Evolutionary conservation across 2,888 invertebrate genomes (phyloP), one percentile per base, ranked within the genome.

Genomic region (Acanthoscelides obtectus): DNA sequence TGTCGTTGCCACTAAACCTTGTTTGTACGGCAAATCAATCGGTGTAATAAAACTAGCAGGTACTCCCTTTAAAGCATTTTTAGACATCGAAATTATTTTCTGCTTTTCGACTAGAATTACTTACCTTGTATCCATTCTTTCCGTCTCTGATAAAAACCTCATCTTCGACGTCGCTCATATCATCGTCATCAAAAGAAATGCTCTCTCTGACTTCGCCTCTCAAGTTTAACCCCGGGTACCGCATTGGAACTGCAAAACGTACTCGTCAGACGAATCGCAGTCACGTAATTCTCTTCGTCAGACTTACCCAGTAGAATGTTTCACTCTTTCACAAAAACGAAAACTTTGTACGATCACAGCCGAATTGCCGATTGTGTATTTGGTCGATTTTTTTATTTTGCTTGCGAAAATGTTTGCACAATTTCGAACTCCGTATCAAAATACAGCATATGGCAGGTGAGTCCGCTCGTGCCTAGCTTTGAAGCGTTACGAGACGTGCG

Each of bases 121-220:
- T 12, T 81, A 88, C 88, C 84, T 90, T 91, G 77, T 86, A 87
- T 68, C 91, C 89, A 77, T 89, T 89, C 81, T 89, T 89, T 20
- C 92, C 91, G 86, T 93, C 92, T 74, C 92, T 87, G 77, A 93
- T 92, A 81, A 93, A 93, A 20, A 93, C 93, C 83, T 93, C 93
- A 82, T 93, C 93, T 79, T 93, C 93, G 19, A 93, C 90, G 83
- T 93, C 93, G 79, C 92, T 92, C 77, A 92, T 87, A 75, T 90
- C 89, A 75, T 93, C 93, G 77, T 92, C 92, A 79, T 92, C 92
- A 74, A 90, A 87, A 19, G 85, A 85, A 63, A 86, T 83, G 78
- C 90, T 91, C 82, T 93, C 92, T 75, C 90, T 86, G 67, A 92
- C 88, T 77, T 90, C 89, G 70, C 90, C 87, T 77, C 89, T 88